Evolutionary conservation across 2,113 vertebrate species (phyloP).

Genomic region (Nipponia nippon): DNA sequence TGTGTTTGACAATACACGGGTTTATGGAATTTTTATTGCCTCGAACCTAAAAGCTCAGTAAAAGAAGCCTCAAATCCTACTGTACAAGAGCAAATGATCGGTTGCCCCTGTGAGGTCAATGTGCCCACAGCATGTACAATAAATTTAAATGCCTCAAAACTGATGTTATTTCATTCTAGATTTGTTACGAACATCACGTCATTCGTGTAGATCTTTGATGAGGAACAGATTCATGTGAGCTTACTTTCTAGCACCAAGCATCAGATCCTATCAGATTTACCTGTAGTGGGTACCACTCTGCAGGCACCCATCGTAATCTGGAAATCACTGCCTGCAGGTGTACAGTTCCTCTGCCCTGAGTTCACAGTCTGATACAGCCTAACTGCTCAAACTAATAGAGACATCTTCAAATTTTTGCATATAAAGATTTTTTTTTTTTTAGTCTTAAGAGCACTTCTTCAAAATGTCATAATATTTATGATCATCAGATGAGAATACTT

Average conservation of each 20-base stretch:
- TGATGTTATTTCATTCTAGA: background rate
- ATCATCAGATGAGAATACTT: constrained; percentile 19
- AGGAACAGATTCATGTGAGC: background rate
- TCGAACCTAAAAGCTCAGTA: background rate
- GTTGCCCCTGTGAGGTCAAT: background rate
- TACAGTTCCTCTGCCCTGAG: background rate
- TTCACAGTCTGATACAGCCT: background rate
- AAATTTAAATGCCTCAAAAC: background rate
- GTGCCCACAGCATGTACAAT: fast-evolving
- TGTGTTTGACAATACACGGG: background rate
- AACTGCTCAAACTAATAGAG: background rate
- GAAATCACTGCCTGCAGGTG: background rate
- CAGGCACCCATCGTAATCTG: background rate
- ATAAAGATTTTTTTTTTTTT: background rate
- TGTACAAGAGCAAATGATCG: fast-evolving
- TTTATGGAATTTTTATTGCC: background rate
- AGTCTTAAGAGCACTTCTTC: constrained; percentile 34
- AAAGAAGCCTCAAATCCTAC: background rate
- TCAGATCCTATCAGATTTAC: background rate
- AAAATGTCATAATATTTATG: constrained; percentile 58
- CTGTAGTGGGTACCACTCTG: background rate
- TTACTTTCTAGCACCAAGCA: background rate
- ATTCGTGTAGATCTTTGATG: background rate
- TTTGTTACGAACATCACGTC: background rate
- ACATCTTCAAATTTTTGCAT: background rate